phyloP scores from a whole-genome alignment of 92 coral and sea anemone species.

The Umimayanthus kanabou region DNA sequence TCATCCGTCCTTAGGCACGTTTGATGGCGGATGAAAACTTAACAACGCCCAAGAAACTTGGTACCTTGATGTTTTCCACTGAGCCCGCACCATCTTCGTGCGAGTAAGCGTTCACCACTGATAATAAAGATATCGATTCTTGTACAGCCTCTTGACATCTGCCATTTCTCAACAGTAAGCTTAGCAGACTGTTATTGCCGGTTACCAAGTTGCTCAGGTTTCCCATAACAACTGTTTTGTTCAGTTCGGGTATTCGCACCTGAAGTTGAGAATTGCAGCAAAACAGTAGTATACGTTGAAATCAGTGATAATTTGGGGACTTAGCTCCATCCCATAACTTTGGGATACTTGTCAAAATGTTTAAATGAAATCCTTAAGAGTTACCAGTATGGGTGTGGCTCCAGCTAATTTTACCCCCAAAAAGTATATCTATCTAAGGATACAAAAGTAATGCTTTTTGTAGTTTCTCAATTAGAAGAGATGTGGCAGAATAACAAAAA shows the following conservation, averaged over 20 bases:
- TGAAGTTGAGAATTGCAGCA: background rate
- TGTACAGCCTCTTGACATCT: slow-evolving; percentile 15
- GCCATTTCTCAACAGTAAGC: slow-evolving; percentile 27
- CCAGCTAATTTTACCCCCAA: too few species aligned
- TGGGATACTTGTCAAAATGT: too few species aligned
- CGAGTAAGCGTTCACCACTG: slow-evolving; percentile 14
- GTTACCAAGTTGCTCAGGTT: background rate
- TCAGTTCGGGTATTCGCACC: slow-evolving; percentile 20
- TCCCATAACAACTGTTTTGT: slow-evolving; percentile 20
- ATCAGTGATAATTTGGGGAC: background rate
- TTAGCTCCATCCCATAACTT: too few species aligned
- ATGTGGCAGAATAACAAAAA: too few species aligned
- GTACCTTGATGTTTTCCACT: background rate
- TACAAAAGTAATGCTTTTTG: too few species aligned
- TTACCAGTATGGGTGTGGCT: too few species aligned
- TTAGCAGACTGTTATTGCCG: background rate
- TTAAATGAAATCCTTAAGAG: too few species aligned
- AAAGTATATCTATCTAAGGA: too few species aligned
- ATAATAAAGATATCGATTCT: background rate
- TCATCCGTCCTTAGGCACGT: background rate
- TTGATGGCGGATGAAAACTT: background rate
- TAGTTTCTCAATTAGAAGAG: too few species aligned
- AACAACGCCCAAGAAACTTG: background rate
- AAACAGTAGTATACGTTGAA: background rate
- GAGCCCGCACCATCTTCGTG: slow-evolving; percentile 13